Conservation (phyloP, 2,888 invertebrate genomes). For the Antheraea assamensis region DNA sequence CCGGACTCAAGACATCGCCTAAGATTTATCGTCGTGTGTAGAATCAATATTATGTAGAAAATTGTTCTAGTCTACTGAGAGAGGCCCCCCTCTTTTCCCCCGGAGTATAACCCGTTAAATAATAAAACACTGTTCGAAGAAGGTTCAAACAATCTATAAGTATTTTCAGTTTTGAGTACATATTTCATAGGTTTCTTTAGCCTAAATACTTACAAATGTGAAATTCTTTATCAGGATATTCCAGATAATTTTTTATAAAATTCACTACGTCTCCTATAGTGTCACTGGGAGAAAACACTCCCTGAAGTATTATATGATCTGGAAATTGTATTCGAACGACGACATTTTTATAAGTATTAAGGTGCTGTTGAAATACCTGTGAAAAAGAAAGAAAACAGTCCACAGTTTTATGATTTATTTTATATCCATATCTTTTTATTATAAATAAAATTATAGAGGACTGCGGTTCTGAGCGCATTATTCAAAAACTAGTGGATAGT, state of each 20-base stretch:
- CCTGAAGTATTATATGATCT: slow-evolving; percentile 92
- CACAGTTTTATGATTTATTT: neutral
- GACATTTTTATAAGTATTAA: slow-evolving; percentile 87
- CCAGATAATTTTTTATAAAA: slow-evolving; percentile 88
- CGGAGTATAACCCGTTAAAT: too few species aligned
- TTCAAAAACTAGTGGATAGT: too few species aligned
- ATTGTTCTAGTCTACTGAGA: too few species aligned
- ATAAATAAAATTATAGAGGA: too few species aligned
- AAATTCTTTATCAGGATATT: slow-evolving; percentile 85
- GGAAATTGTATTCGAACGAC: slow-evolving; percentile 94
- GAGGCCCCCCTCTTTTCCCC: too few species aligned
- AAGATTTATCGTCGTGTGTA: too few species aligned
- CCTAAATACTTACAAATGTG: slow-evolving; percentile 87
- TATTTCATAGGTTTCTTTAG: neutral
- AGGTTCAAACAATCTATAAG: neutral
- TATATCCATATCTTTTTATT: neutral
- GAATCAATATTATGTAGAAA: too few species aligned
- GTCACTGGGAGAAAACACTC: slow-evolving; percentile 90
- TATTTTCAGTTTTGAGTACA: neutral
- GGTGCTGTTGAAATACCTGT: slow-evolving; percentile 64
- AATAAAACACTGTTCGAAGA: too few species aligned
- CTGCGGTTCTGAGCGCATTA: too few species aligned
- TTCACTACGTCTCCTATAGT: slow-evolving; percentile 86
- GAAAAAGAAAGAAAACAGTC: slow-evolving; percentile 29
- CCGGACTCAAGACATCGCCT: too few species aligned